Conservation (phyloP, 2,888 invertebrate species). For the Drosophila niveifrons region DNA sequence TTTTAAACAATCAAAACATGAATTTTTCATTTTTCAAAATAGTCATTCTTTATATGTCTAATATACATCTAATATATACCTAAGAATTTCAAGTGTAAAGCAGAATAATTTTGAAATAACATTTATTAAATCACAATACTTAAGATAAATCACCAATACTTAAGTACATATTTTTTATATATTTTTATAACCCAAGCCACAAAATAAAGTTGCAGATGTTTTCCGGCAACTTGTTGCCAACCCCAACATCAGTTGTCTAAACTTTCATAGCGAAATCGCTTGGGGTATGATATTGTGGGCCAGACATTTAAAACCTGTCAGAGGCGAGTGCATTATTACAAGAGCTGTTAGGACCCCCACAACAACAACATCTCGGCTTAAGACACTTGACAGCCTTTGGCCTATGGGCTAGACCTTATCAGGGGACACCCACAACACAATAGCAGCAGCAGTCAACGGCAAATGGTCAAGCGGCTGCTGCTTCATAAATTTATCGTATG, state of each 20-base stretch:
- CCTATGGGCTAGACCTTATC: conserved; percentile 77
- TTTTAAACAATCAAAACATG: not conserved
- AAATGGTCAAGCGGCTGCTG: conserved; percentile 68
- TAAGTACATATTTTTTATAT: not conserved
- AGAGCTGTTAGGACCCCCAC: conserved; percentile 37
- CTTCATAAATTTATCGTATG: conserved; percentile 72
- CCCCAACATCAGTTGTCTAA: conserved; percentile 4
- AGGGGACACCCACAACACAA: conserved; percentile 71
- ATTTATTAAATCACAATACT: too few species aligned
- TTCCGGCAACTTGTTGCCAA: conserved; percentile 31
- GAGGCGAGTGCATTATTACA: conserved; percentile 21
- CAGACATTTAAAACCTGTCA: conserved; percentile 38
- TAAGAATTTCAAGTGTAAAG: too few species aligned
- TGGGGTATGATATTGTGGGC: conserved; percentile 27
- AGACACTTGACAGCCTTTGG: conserved; percentile 79
- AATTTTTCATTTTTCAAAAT: not conserved
- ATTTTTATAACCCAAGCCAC: not conserved
- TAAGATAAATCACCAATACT: too few species aligned
- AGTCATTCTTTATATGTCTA: not conserved
- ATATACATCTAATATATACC: not conserved
- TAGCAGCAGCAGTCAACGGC: conserved; percentile 36
- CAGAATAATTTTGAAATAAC: too few species aligned
- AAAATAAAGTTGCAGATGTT: not conserved
- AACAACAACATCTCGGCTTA: conserved; percentile 24
- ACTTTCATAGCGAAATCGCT: conserved; percentile 42